These are phyloP conservation scores for Brachylomia viminalis DNA, from an alignment of 2,888 invertebrate genomes.

Conservation along the genomic window DNA sequence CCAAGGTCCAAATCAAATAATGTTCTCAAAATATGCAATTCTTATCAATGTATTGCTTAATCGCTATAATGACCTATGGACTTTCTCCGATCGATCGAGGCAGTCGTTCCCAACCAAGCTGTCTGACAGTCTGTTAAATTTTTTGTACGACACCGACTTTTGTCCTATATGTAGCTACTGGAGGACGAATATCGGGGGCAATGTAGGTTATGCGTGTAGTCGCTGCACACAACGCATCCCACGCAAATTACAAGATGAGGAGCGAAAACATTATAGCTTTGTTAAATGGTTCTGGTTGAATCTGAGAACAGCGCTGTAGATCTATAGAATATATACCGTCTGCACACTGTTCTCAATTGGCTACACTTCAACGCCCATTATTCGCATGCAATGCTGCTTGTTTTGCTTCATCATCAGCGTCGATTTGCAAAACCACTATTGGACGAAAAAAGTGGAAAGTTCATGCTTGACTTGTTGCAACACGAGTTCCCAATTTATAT, in stretches of 20 bases:
- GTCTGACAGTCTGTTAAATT: neutral
- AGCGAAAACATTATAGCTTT: conserved; percentile 41
- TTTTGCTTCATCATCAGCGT: conserved; percentile 20
- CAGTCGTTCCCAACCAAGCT: neutral
- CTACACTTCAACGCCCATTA: conserved; percentile 25
- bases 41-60: conserved; percentile 13
- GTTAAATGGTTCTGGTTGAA: conserved; percentile 14
- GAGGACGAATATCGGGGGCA: neutral
- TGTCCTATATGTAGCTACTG: conserved; percentile 15
- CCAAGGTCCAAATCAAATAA: conserved; percentile 27
- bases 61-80: neutral
- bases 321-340: conserved; percentile 8
- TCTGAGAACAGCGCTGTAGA: conserved; percentile 1
- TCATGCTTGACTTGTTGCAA: conserved; percentile 18
- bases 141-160: neutral
- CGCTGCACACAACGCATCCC: conserved; percentile 37
- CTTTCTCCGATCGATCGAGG: conserved; percentile 7
- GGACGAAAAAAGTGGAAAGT: conserved; percentile 17
- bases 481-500: conserved; percentile 26
- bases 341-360: conserved; percentile 23
- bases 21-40: conserved; percentile 2
- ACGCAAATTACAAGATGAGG: conserved; percentile 45
- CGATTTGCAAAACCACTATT: conserved; percentile 2
- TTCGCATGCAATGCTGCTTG: conserved; percentile 19
- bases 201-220: conserved; percentile 25